These are phyloP conservation scores for Centropristis striata DNA, from an alignment of 2,113 vertebrate genomes.

Conservation along the genomic window DNA sequence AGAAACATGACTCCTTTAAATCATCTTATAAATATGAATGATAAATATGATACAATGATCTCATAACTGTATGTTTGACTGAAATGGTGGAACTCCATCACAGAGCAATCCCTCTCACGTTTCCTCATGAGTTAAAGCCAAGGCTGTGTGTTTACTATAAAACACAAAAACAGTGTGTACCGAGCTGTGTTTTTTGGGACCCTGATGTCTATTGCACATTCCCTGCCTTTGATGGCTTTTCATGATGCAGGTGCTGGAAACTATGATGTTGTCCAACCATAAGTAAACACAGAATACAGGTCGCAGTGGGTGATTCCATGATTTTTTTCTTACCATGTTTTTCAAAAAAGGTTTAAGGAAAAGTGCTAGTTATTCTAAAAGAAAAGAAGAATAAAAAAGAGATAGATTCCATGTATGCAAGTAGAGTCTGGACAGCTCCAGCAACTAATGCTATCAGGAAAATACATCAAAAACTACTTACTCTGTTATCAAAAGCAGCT, in stretches of 20 bases:
- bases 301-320: neutral
- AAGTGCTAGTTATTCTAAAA: rapidly evolving
- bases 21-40: neutral
- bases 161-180: conserved; percentile 18
- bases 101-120: conserved; percentile 8
- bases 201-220: conserved; percentile 51
- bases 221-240: conserved; percentile 36
- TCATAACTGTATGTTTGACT: neutral
- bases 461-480: conserved; percentile 40
- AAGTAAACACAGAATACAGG: conserved; percentile 40
- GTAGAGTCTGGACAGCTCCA: neutral
- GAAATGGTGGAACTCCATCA: neutral
- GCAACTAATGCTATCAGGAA: neutral
- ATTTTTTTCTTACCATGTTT: neutral
- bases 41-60: neutral
- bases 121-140: neutral
- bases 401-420: neutral
- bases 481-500: conserved; percentile 1
- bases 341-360: neutral
- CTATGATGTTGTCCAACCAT: neutral
- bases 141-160: conserved; percentile 24
- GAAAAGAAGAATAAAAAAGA: neutral
- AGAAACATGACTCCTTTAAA: neutral
- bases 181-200: neutral
- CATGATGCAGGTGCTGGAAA: conserved; percentile 38